phyloP scores from a whole-genome alignment of 1,140 invertebrate species.

The Steinernema khuongi region DNA sequence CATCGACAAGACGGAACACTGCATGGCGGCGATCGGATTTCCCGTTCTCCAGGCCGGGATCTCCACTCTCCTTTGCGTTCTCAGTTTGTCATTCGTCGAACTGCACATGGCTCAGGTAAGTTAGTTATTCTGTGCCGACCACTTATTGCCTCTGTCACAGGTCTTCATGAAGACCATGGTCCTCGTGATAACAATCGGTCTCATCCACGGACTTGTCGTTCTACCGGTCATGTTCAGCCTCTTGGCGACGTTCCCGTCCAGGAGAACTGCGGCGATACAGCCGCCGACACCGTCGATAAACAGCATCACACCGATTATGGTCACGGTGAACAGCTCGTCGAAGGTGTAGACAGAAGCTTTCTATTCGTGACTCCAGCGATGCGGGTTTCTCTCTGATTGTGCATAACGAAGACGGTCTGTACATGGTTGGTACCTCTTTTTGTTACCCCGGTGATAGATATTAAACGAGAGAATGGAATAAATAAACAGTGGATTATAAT shows the following conservation, averaged over 20 bases:
- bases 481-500: too few relatives aligned
- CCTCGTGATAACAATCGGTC: slow-evolving; percentile 84
- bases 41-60: slow-evolving; percentile 87
- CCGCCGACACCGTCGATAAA: neutral
- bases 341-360: neutral
- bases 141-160: slow-evolving; percentile 56
- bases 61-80: slow-evolving; percentile 82
- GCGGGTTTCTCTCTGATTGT: slow-evolving; percentile 10
- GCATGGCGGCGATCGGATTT: slow-evolving; percentile 74
- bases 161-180: slow-evolving; percentile 98
- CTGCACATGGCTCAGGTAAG: slow-evolving; percentile 71
- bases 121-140: slow-evolving; percentile 62
- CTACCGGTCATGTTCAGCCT: slow-evolving; percentile 76
- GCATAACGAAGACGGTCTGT: neutral
- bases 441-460: too few relatives aligned
- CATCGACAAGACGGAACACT: slow-evolving; percentile 22
- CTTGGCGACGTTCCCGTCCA: slow-evolving; percentile 22
- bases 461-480: too few relatives aligned
- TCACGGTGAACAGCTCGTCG: neutral
- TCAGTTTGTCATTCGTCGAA: slow-evolving; percentile 77
- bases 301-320: slow-evolving; percentile 2
- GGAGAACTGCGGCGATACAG: neutral
- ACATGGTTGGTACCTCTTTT: too few relatives aligned
- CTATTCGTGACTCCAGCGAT: neutral
- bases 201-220: slow-evolving; percentile 82